Base-by-base conservation (phyloP, 2,888 invertebrate species). In the Serripes groenlandicus region DNA sequence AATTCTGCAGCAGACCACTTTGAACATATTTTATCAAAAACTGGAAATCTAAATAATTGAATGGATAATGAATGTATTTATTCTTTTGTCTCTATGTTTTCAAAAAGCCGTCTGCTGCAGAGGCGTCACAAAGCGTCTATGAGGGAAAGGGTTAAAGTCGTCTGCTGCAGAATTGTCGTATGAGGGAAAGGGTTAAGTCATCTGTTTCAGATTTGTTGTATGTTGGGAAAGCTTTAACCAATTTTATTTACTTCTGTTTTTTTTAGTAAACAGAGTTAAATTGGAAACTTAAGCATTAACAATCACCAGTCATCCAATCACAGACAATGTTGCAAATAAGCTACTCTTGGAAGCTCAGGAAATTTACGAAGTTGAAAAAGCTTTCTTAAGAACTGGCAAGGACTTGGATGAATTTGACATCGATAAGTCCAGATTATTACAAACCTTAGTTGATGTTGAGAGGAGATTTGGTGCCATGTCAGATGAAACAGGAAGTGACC, bases 251-350 rank as follows among this genome's bases (percentile, higher is more conserved):
- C 28, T 64, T 21, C 28, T 15, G 23, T 71, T 42, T 73, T n/a
- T 37, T 89, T 21, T 91, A 93, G 93, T 91, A 15, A 90, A 92
- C 78, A 77, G 90, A 69, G 92, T 92, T 2, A 90, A 91, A 64
- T 73, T 93, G 26, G 92, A 72, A 30, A 81, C 83, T 62, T 70
- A 78, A 73, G 81, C 78, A 26, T 35, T 86, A 28, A 74, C 52
- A n/a, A 83, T 86, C 5, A 73, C 64, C 3, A 71, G 74, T 42
- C 83, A 83, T 68, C 86, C 86, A 54, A 49, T 86, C 34, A 81
- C 86, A 42, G 78, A 78, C 9, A 76, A 75, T 23, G 58, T 82
- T 30, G 71, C 80, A 9, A 78, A 84, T 18, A 68, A 68, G 30
- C 69, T 86, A 32, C 64, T 86, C 5, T 18, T 66, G n/a, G 86